Conservation (phyloP, 2,113 vertebrate genomes). For the Notothenia coriiceps region DNA sequence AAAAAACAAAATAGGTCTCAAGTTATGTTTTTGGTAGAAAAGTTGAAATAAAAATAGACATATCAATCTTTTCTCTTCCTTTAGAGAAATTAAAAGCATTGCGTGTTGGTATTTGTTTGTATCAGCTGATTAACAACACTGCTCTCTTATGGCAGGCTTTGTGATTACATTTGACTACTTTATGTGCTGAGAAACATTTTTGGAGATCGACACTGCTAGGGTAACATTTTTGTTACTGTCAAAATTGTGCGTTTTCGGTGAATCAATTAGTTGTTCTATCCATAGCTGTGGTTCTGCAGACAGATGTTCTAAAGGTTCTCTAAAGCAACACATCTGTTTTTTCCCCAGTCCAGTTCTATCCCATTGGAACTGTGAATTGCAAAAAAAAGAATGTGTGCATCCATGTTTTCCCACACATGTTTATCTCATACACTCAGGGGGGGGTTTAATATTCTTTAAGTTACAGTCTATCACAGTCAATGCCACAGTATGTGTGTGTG, state of each 20-base stretch:
- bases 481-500: not conserved
- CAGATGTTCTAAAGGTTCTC: not conserved
- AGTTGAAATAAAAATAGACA: too few species aligned
- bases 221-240: not conserved
- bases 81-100: not conserved
- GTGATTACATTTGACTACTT: not conserved
- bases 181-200: not conserved
- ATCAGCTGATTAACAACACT: not conserved
- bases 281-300: not conserved
- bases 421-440: not conserved
- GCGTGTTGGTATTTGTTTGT: not conserved
- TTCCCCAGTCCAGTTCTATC: not conserved
- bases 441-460: constrained; percentile 22
- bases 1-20: not conserved
- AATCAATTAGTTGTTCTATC: not conserved
- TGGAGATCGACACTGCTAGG: not conserved
- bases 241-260: too few species aligned
- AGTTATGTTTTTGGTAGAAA: not conserved
- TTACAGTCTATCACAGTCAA: not conserved
- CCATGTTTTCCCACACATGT: not conserved
- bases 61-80: not conserved
- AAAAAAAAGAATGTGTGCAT: not conserved
- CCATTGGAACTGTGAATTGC: not conserved
- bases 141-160: not conserved
- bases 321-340: not conserved